These are phyloP conservation scores for Aleiodes testaceus DNA, from an alignment of 2,888 invertebrate genomes.

Conservation along the genomic window DNA sequence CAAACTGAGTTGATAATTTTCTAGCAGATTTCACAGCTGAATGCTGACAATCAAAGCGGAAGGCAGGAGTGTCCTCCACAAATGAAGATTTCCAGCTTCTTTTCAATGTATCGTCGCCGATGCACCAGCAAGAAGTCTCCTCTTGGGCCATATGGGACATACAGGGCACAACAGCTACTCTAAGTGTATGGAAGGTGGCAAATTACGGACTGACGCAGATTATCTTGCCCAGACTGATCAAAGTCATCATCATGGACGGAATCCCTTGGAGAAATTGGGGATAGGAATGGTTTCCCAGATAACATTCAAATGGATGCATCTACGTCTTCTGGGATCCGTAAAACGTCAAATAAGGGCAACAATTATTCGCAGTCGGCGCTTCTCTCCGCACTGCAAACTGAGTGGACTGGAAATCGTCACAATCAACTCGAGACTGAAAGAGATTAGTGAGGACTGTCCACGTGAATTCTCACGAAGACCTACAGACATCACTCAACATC, in stretches of 20 bases:
- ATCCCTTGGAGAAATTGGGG: not conserved
- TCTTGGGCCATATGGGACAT: not conserved
- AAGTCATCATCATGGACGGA: conserved; percentile 10
- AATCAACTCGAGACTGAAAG: not conserved
- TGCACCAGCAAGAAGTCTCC: not conserved
- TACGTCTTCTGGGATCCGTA: not conserved
- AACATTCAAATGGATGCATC: conserved; percentile 1
- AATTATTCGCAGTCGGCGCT: not conserved
- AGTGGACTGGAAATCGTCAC: not conserved
- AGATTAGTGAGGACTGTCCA: not conserved
- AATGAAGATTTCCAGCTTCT: not conserved
- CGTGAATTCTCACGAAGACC: not conserved
- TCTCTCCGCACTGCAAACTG: not conserved
- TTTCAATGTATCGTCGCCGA: not conserved
- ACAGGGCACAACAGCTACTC: not conserved
- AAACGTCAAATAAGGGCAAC: not conserved
- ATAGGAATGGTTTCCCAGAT: conserved; percentile 3
- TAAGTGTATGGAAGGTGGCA: not conserved
- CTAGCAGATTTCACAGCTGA: not conserved
- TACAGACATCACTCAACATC: not conserved
- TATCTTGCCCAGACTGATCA: not conserved
- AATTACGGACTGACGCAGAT: not conserved
- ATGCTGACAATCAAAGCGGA: not conserved
- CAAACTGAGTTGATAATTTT: not conserved
- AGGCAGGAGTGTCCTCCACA: not conserved